phyloP scores from a whole-genome alignment of 2,888 invertebrate species.

The Linnaemya vulpina region DNA sequence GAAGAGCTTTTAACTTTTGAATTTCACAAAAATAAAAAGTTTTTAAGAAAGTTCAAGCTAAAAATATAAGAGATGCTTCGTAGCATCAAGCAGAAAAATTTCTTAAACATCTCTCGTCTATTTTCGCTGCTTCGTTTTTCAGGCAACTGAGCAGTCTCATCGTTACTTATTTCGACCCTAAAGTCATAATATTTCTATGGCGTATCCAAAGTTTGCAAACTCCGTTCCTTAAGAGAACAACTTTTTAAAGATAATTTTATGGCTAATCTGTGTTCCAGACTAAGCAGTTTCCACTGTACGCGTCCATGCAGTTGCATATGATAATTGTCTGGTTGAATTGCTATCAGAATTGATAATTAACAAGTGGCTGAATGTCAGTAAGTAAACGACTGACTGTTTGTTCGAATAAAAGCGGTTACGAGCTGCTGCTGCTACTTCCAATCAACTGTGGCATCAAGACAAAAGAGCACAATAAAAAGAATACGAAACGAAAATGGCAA shows the following conservation, averaged over 20 bases:
- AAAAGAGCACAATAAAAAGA: background rate
- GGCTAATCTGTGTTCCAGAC: background rate
- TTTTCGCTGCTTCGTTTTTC: too few relatives aligned
- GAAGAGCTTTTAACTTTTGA: too few relatives aligned
- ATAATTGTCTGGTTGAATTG: slow-evolving; percentile 36
- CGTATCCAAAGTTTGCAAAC: too few relatives aligned
- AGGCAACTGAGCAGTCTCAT: too few relatives aligned
- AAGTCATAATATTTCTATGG: too few relatives aligned
- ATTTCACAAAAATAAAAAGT: too few relatives aligned
- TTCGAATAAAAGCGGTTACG: background rate
- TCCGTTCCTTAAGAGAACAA: background rate
- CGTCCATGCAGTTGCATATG: background rate
- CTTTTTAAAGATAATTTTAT: background rate
- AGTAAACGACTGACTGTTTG: slow-evolving; percentile 29
- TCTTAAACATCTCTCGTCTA: too few relatives aligned
- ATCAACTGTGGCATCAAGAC: slow-evolving; percentile 43
- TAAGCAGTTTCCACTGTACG: slow-evolving; percentile 3
- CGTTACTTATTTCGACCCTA: too few relatives aligned
- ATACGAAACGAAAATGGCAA: background rate
- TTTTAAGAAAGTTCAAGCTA: too few relatives aligned
- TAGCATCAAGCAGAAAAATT: too few relatives aligned
- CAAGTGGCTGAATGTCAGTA: slow-evolving; percentile 48
- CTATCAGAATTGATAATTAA: slow-evolving; percentile 54
- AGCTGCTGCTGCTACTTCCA: slow-evolving; percentile 21
- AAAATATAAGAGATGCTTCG: too few relatives aligned